phyloP scores from a whole-genome alignment of 35 echinoderm and acorn worm species.

The Holothuria glaberrima region DNA sequence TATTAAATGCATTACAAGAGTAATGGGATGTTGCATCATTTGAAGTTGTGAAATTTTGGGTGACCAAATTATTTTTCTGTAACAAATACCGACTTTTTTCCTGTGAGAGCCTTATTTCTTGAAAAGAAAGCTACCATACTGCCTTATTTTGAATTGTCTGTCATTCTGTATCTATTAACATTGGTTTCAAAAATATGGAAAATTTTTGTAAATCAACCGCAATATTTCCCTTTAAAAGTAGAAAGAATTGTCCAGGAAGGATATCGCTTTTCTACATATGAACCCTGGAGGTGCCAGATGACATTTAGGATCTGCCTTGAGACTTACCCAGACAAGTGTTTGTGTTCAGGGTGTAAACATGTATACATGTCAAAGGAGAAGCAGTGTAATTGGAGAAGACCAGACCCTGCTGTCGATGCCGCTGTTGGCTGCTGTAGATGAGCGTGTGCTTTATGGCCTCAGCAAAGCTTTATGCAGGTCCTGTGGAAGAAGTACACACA shows the following conservation, averaged over 20 bases:
- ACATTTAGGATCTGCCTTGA: conserved; percentile 22
- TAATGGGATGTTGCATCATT: no score
- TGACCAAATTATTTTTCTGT: no score
- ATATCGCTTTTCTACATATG: background rate
- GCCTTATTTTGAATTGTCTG: no score
- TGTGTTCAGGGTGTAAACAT: conserved; percentile 40
- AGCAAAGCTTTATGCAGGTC: conserved; percentile 6
- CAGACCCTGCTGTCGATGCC: background rate
- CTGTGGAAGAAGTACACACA: background rate
- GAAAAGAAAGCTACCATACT: no score
- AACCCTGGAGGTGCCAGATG: conserved; percentile 29
- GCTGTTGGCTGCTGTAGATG: background rate
- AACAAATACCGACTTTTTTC: no score
- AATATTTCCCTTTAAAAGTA: no score
- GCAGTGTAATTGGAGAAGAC: background rate
- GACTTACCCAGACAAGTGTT: conserved; percentile 41
- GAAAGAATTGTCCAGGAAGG: background rate
- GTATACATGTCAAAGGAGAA: conserved; percentile 20
- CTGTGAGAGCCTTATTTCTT: no score
- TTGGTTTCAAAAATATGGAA: no score
- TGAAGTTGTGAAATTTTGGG: no score
- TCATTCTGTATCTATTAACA: no score
- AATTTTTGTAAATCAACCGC: no score
- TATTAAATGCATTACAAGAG: no score
- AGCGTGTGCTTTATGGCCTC: conserved; percentile 28